These are phyloP conservation scores for Danio albolineatus DNA, from an alignment of 2,797 vertebrate species.

Conservation along the genomic window DNA sequence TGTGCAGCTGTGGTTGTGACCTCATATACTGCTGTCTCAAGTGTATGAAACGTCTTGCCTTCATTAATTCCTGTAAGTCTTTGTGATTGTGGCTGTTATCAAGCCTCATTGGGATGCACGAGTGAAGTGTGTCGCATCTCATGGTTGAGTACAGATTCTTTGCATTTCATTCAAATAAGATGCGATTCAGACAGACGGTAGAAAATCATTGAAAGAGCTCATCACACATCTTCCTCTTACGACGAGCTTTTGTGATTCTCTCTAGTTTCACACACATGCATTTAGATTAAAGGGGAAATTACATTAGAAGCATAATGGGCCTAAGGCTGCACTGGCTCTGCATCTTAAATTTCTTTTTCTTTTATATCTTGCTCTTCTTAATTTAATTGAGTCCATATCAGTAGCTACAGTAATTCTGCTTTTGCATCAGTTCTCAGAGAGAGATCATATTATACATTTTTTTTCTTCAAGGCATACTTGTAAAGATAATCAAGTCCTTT, in stretches of 20 bases:
- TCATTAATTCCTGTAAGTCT: background rate
- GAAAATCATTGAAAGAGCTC: background rate
- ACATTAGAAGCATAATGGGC: conserved; percentile 25
- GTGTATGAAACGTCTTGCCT: background rate
- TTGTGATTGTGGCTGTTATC: conserved; percentile 14
- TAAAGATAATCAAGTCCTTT: background rate
- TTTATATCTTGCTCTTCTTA: background rate
- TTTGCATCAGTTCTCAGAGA: background rate
- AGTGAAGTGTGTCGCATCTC: background rate
- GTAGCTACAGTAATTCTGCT: background rate
- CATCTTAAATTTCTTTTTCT: background rate
- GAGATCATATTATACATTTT: background rate
- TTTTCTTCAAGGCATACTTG: background rate
- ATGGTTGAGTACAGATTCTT: background rate
- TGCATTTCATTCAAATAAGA: conserved; percentile 24
- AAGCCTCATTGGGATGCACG: background rate
- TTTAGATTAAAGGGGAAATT: conserved; percentile 15
- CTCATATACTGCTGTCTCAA: conserved; percentile 15
- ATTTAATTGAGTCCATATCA: background rate
- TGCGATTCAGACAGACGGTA: background rate
- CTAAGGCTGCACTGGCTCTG: conserved; percentile 3
- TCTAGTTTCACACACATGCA: conserved; percentile 2
- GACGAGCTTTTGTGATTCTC: conserved; percentile 13
- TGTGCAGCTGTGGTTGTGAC: conserved; percentile 36
- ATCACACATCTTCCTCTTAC: conserved; percentile 8